Percentiles rank a stretch among this genome's conserved stretches.
Evolutionary conservation across 2,113 vertebrate species (phyloP).

Genomic region (Pluvianellus socialis): DNA sequence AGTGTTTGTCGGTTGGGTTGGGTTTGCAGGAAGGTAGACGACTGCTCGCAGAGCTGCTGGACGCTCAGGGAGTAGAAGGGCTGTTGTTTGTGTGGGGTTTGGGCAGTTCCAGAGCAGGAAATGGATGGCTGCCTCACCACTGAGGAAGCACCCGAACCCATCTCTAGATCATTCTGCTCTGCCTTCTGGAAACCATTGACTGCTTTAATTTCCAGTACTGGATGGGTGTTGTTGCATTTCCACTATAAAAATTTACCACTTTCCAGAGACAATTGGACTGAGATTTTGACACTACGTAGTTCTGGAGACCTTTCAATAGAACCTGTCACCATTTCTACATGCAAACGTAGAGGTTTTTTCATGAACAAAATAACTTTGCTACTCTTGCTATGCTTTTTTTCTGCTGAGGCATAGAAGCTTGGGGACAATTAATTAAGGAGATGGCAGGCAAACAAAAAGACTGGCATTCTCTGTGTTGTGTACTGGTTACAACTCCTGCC

Average conservation of each 20-base stretch:
- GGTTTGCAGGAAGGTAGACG: neutral
- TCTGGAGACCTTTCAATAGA: neutral
- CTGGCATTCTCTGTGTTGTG: rapidly evolving
- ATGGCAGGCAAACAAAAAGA: neutral
- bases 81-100: neutral
- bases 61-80: neutral
- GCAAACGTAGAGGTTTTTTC: rapidly evolving
- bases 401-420: neutral
- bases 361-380: neutral
- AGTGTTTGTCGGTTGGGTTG: too few relatives aligned
- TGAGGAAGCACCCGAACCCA: neutral
- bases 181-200: neutral
- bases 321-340: neutral
- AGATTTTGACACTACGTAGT: neutral
- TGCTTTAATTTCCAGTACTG: neutral
- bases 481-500: rapidly evolving
- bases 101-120: neutral
- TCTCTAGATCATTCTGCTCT: neutral
- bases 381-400: neutral
- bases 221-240: neutral
- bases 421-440: neutral
- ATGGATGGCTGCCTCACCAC: neutral
- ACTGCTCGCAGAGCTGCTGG: neutral
- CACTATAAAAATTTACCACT: neutral
- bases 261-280: neutral